phyloP scores from a whole-genome alignment of 1,140 invertebrate species.

The Acyrthosiphon pisum region DNA sequence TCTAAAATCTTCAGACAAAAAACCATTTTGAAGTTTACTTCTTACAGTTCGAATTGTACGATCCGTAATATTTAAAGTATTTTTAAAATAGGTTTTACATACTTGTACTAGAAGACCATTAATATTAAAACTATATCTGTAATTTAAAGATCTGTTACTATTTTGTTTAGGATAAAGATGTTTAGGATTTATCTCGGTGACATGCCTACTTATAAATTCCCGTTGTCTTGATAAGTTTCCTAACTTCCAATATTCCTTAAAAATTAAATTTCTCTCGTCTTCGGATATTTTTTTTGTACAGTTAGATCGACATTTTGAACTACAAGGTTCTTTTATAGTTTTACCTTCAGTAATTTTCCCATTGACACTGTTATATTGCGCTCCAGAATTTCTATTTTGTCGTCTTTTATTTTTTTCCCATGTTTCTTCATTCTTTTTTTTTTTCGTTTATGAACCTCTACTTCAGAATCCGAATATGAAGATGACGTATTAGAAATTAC shows the following conservation, averaged over 20 bases:
- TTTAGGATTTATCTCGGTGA: constrained; percentile 11
- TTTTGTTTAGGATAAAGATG: background rate
- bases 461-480: constrained; percentile 27
- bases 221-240: constrained; percentile 19
- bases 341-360: constrained; percentile 7
- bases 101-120: constrained; percentile 21
- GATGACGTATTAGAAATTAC: constrained; percentile 21
- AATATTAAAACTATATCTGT: constrained; percentile 28
- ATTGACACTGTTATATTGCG: background rate
- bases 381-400: constrained; percentile 1
- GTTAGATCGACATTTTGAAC: constrained; percentile 28
- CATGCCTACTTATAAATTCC: constrained; percentile 6
- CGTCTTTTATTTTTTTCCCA: constrained; percentile 23
- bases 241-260: constrained; percentile 22
- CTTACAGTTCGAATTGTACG: constrained; percentile 24
- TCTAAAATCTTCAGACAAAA: background rate
- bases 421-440: constrained; percentile 29
- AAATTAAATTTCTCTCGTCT: constrained; percentile 13
- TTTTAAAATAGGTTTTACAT: constrained; percentile 24
- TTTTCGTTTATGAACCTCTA: constrained; percentile 22
- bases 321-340: constrained; percentile 21
- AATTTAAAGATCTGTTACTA: constrained; percentile 4
- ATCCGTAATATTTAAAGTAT: constrained; percentile 19
- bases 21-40: background rate
- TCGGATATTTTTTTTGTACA: constrained; percentile 26